Conservation (phyloP, 2,113 vertebrate genomes). For the Alaudala cheleensis region DNA sequence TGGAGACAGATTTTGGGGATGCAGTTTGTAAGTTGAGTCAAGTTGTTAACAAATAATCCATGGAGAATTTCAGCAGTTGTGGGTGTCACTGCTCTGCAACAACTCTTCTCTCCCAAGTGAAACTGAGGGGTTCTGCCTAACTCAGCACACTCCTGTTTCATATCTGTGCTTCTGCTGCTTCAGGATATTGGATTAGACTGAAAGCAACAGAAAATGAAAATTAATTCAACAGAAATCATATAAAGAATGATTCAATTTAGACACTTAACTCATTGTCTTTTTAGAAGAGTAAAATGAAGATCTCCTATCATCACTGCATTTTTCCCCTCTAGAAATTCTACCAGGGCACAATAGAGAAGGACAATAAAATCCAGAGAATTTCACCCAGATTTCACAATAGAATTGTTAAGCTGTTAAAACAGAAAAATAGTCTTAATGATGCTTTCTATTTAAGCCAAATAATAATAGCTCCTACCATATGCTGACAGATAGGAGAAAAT, state of each 20-base stretch:
- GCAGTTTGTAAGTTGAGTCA: neutral
- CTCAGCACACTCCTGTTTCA: neutral
- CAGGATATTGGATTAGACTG: conserved; percentile 12
- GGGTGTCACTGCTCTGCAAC: neutral
- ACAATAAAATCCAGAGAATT: conserved; percentile 45
- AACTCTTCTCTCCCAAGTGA: neutral
- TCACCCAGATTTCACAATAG: conserved; percentile 43
- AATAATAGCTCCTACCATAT: conserved; percentile 2
- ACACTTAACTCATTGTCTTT: conserved; percentile 11
- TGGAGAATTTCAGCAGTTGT: neutral
- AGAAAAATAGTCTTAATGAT: conserved; percentile 33
- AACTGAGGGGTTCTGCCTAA: neutral
- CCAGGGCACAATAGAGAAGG: neutral
- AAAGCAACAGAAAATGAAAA: neutral
- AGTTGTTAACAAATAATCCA: neutral
- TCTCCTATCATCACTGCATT: neutral
- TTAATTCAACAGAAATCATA: neutral
- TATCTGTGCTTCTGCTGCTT: conserved; percentile 5
- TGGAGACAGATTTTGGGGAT: neutral
- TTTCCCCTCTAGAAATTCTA: conserved; percentile 33
- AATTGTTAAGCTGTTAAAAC: conserved; percentile 29
- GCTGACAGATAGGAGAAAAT: conserved; percentile 18
- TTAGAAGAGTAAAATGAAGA: neutral
- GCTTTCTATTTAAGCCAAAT: conserved; percentile 13
- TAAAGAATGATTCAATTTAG: neutral